A percentile compares a stretch with the other conserved stretches of the same genome.
These are phyloP conservation scores for Cyanoramphus novaezelandiae DNA, from an alignment of 2,113 vertebrate genomes.

Conservation along the genomic window DNA sequence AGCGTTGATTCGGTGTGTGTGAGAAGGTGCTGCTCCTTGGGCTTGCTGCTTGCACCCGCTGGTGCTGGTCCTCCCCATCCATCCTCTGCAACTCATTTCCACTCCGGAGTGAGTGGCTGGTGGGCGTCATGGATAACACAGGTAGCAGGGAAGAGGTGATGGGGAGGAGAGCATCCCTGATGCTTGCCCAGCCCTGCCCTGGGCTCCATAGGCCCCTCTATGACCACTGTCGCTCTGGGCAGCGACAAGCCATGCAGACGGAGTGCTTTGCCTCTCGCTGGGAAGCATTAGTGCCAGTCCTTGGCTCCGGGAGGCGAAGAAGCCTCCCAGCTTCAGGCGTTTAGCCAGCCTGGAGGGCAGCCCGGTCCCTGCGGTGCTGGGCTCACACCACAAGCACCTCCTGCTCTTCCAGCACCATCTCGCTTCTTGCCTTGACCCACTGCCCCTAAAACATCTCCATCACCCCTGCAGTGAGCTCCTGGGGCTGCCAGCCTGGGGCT, in stretches of 20 bases:
- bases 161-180: background rate
- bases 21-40: background rate
- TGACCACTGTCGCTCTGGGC: background rate
- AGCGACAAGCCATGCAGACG: background rate
- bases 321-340: background rate
- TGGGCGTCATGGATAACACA: rapidly evolving
- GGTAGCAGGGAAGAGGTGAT: background rate
- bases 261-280: background rate
- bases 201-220: rapidly evolving
- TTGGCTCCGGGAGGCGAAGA: background rate
- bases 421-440: background rate
- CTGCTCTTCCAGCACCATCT: rapidly evolving
- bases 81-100: rapidly evolving
- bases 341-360: background rate
- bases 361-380: rapidly evolving
- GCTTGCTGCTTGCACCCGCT: background rate
- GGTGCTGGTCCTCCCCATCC: background rate
- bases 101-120: rapidly evolving
- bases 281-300: background rate
- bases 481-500: rapidly evolving
- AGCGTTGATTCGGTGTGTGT: slow-evolving; percentile 8
- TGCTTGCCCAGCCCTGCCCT: background rate
- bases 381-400: rapidly evolving
- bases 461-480: rapidly evolving
- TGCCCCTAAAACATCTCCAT: rapidly evolving